These are phyloP conservation scores for Bubo bubo DNA, from an alignment of 2,113 vertebrate species.

Conservation along the genomic window DNA sequence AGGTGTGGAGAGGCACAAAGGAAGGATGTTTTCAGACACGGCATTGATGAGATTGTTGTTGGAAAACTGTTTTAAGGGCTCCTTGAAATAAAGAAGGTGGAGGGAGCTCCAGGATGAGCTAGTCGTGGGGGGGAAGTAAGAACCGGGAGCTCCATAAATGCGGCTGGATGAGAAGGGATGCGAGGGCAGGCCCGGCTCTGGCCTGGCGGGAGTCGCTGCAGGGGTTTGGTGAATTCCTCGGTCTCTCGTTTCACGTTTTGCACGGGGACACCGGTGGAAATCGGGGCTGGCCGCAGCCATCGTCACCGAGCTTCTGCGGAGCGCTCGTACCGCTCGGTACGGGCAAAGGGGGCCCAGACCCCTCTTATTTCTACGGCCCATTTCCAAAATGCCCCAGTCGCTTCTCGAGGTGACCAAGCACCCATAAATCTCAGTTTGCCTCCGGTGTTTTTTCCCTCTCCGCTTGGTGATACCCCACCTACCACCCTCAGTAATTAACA, in stretches of 20 bases:
- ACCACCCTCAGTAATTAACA: neutral
- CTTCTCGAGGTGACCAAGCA: neutral
- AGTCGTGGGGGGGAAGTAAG: fast-evolving
- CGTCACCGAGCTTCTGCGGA: neutral
- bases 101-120: neutral
- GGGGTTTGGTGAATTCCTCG: neutral
- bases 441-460: fast-evolving
- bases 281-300: fast-evolving
- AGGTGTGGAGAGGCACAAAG: neutral
- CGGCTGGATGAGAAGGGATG: neutral
- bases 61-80: neutral
- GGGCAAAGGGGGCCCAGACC: neutral
- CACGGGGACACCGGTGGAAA: neutral
- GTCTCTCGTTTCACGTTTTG: neutral
- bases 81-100: neutral
- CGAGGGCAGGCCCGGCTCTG: neutral
- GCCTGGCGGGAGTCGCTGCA: neutral
- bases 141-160: fast-evolving
- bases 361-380: fast-evolving
- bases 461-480: fast-evolving
- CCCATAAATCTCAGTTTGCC: fast-evolving
- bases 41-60: fast-evolving
- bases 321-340: fast-evolving
- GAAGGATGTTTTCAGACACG: fast-evolving
- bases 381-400: fast-evolving